A percentile compares a stretch with the other conserved stretches of the same genome.
phyloP scores from a whole-genome alignment of 2,888 invertebrate species.

The Dicyrtoma fusca region DNA sequence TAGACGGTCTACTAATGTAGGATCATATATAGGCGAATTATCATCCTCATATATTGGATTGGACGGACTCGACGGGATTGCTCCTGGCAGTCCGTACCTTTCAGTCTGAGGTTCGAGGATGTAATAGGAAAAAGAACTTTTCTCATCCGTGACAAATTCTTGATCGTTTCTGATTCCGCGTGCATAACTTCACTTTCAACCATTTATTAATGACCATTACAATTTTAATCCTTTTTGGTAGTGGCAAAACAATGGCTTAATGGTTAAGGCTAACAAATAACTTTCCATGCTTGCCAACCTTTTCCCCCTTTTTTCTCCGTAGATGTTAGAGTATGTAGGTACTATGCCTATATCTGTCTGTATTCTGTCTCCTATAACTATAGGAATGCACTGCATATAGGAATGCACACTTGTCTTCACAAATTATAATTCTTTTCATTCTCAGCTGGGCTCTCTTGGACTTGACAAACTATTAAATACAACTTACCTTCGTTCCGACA shows the following conservation, averaged over 20 bases:
- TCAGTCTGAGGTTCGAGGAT: too few relatives aligned
- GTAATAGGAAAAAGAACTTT: conserved; percentile 3
- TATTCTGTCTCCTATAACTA: too few relatives aligned
- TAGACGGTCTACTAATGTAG: too few relatives aligned
- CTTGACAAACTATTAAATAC: not conserved
- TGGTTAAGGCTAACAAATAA: not conserved
- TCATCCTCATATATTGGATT: too few relatives aligned
- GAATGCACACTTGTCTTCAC: not conserved
- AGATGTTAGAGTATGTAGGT: not conserved
- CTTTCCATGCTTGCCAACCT: conserved; percentile 21
- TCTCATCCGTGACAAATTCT: conserved; percentile 38
- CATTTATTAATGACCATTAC: conserved; percentile 36
- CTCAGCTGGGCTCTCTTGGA: not conserved
- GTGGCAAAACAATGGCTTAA: conserved; percentile 29
- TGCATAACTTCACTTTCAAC: conserved; percentile 32
- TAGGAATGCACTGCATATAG: too few relatives aligned
- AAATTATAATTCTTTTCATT: conserved; percentile 13
- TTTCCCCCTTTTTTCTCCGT: not conserved
- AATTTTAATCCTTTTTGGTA: conserved; percentile 34
- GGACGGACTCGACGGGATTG: too few relatives aligned
- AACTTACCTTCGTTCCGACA: not conserved
- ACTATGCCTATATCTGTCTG: too few relatives aligned
- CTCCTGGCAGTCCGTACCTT: too few relatives aligned
- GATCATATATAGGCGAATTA: too few relatives aligned
- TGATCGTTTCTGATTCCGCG: conserved; percentile 38